A percentile compares a stretch with the other conserved stretches of the same genome.
These are phyloP conservation scores for Diceros bicornis DNA, from an alignment of 2,797 vertebrate genomes.

Conservation along the genomic window DNA sequence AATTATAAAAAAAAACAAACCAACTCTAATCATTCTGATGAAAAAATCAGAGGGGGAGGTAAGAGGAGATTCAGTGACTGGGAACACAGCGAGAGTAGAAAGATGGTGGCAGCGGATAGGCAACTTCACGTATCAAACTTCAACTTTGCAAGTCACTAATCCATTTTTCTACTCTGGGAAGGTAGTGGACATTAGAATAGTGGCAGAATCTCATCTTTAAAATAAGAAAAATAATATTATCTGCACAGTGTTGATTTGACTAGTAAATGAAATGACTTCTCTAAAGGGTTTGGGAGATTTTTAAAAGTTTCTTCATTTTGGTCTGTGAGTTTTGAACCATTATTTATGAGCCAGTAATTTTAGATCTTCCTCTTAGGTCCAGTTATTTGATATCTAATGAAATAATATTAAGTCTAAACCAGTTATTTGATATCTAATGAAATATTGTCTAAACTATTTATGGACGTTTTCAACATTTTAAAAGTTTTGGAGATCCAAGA, in stretches of 20 bases:
- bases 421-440: neutral
- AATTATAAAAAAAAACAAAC: no score
- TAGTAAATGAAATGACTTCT: neutral
- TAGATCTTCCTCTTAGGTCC: neutral
- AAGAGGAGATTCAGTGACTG: neutral
- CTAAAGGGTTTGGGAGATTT: neutral
- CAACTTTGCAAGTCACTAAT: neutral
- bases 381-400: neutral
- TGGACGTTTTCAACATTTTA: no score
- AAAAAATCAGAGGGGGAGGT: neutral
- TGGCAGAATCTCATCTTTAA: neutral
- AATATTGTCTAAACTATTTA: neutral
- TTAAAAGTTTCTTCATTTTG: neutral
- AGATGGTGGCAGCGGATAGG: neutral
- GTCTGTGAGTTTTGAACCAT: conserved; percentile 2
- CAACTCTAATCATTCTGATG: neutral
- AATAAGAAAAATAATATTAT: neutral
- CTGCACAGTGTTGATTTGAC: neutral
- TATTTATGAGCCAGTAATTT: neutral
- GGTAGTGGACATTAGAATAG: neutral
- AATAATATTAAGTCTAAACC: neutral
- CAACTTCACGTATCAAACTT: neutral
- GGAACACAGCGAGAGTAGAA: neutral
- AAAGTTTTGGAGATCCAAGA: neutral
- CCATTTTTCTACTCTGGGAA: neutral